Evolutionary conservation across 2,113 vertebrate species (phyloP).

Genomic region (Lampris megalopsis): DNA sequence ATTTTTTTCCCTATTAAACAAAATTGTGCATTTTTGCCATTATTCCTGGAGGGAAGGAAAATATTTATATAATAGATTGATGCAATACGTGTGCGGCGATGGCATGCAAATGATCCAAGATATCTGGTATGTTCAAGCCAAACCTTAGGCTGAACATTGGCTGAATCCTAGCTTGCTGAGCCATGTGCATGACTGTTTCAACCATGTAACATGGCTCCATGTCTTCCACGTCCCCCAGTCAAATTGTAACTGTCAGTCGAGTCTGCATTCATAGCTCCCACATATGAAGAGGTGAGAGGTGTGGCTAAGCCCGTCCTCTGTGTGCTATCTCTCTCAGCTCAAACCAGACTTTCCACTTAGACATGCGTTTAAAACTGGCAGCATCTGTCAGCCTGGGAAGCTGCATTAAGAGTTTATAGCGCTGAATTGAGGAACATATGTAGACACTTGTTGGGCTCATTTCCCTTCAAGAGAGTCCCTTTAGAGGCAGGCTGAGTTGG

Average conservation of each 20-base stretch:
- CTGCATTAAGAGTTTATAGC: too few species aligned
- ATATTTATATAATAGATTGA: conserved; percentile 6
- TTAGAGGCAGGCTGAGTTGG: background rate
- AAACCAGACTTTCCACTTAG: background rate
- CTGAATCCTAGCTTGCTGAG: background rate
- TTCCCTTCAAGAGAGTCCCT: background rate
- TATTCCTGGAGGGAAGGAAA: background rate
- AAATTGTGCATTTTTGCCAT: background rate
- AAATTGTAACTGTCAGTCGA: conserved; percentile 13
- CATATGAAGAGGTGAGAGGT: conserved; percentile 8
- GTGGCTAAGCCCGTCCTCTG: background rate
- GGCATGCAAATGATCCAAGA: background rate
- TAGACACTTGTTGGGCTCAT: conserved; percentile 19
- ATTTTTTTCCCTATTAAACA: conserved; percentile 9
- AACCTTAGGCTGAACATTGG: background rate
- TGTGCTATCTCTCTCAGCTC: background rate
- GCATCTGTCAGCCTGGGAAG: background rate
- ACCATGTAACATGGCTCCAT: background rate
- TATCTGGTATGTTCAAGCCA: too few species aligned
- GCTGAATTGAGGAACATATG: conserved; percentile 1
- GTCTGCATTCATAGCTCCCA: conserved; percentile 15
- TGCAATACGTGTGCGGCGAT: background rate
- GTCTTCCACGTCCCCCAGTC: conserved; percentile 10
- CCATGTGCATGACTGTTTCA: background rate
- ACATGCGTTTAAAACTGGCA: conserved; percentile 7